A percentile compares a stretch with the other conserved stretches of the same genome.
These are phyloP conservation scores for Solea solea DNA, from an alignment of 2,113 vertebrate species.

Conservation along the genomic window DNA sequence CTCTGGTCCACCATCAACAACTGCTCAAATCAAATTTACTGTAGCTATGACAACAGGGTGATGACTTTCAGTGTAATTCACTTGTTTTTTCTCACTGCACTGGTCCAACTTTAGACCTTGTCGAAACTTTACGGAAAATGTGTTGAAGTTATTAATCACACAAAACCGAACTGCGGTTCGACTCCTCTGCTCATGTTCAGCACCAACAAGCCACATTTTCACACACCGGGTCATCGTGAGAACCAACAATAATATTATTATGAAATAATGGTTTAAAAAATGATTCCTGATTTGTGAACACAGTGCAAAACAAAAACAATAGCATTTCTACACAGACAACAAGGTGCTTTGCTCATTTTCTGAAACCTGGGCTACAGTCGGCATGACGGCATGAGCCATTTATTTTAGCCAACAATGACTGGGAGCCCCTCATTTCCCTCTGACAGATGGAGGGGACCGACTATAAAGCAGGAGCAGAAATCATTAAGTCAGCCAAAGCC, in stretches of 20 bases:
- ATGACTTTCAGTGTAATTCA: too few species aligned
- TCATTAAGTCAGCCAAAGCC: slow-evolving; percentile 74
- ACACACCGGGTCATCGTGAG: too few species aligned
- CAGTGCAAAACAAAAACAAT: not conserved
- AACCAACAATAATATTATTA: not conserved
- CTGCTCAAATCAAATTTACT: too few species aligned
- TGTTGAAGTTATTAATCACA: too few species aligned
- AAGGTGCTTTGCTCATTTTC: slow-evolving; percentile 9
- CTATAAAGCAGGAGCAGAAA: slow-evolving; percentile 71
- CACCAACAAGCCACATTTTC: too few species aligned
- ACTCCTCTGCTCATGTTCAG: too few species aligned
- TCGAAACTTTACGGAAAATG: too few species aligned
- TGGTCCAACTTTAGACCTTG: too few species aligned
- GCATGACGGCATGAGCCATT: slow-evolving; percentile 35
- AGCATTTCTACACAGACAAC: slow-evolving; percentile 13
- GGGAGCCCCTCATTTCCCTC: slow-evolving; percentile 66
- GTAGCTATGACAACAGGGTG: too few species aligned
- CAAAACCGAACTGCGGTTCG: too few species aligned
- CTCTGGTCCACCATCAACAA: too few species aligned
- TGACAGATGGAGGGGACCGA: slow-evolving; percentile 73
- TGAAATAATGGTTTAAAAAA: not conserved
- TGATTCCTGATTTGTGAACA: not conserved
- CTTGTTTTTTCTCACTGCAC: too few species aligned
- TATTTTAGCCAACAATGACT: slow-evolving; percentile 68
- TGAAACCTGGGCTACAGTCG: slow-evolving; percentile 43